phyloP scores from a whole-genome alignment of 2,113 vertebrate genomes.

The Ramphastos sulfuratus region DNA sequence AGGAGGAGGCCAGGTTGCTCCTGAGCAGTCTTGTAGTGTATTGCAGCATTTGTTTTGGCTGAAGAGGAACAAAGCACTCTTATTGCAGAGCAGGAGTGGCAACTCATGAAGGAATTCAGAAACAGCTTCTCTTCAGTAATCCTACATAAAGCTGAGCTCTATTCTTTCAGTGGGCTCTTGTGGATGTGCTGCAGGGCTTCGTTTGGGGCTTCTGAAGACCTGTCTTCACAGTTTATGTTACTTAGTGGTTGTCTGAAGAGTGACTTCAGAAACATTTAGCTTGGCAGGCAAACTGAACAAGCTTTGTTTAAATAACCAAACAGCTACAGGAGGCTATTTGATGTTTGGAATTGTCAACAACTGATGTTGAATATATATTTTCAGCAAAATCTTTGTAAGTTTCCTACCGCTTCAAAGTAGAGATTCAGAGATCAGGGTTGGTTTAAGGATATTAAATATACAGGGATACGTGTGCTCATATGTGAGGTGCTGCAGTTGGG shows the following conservation, averaged over 20 bases:
- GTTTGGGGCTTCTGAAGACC: neutral
- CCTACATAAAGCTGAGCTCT: neutral
- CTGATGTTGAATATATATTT: neutral
- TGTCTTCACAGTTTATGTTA: neutral
- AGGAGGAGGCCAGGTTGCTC: neutral
- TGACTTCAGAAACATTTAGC: constrained; percentile 7
- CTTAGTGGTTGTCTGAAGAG: neutral
- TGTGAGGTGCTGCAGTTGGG: neutral
- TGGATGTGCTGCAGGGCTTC: constrained; percentile 10
- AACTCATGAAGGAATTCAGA: neutral
- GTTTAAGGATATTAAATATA: neutral
- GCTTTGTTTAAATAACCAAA: constrained; percentile 9
- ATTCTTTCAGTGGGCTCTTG: neutral
- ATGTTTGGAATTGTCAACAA: neutral
- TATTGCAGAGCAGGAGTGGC: neutral
- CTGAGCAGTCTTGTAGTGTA: neutral
- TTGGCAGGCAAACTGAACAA: constrained; percentile 26
- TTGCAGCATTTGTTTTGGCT: neutral
- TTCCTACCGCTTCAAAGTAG: neutral
- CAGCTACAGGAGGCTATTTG: constrained; percentile 24
- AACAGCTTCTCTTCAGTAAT: neutral
- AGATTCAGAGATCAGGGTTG: neutral
- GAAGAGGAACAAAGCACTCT: neutral
- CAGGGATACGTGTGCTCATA: neutral
- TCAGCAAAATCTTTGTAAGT: neutral